Base-by-base conservation (phyloP, 2,888 invertebrate genomes). In the Sesia bembeciformis region DNA sequence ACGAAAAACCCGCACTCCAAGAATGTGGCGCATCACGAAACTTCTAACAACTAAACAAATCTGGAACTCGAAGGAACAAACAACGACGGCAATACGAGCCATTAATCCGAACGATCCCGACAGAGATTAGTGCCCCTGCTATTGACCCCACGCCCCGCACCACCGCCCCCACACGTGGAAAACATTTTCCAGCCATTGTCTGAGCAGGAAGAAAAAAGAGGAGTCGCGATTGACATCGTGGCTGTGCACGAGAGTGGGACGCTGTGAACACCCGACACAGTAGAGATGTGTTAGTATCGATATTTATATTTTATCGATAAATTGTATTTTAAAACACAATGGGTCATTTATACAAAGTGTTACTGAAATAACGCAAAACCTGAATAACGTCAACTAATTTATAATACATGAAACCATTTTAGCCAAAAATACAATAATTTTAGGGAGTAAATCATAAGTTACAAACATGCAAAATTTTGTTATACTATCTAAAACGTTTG, bases 181-280 rank as follows among this genome's bases (percentile, higher is more conserved):
- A 84, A 84, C 80, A 84, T 84, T 86, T 86, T 80, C 80, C 79
- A 78, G 78, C 78, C 77, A 82, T 84, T 86, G 85, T 84, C 78
- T 82, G 73, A 74, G 70, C 73, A 70, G 76, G 74, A 80, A 80
- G 75, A 72, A 81, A 85, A 84, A 83, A 82, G 76, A 78, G 67
- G 68, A 78, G 70, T 70, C 63, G 72, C 81, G 78, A 84, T 84
- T 86, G 84, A 84, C 85, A 83, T 78, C 75, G 73, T 73, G 67
- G 71, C 75, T 70, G 66, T 66, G 67, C 66, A 64, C 62, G 58
- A 56, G 56, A 53, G 56, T 54, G 57, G 53, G 57, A 43, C 40
- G 54, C 52, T 55, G 51, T 60, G 56, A 46, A n/a, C 23, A 23
- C 46, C 23, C 46, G 46, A 46, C 8, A 46, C 46, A 23, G 23